Percentiles rank a stretch among this genome's conserved stretches.
Evolutionary conservation across 1,140 invertebrate genomes (phyloP).

Genomic region (Alviniconcha marisindica): DNA sequence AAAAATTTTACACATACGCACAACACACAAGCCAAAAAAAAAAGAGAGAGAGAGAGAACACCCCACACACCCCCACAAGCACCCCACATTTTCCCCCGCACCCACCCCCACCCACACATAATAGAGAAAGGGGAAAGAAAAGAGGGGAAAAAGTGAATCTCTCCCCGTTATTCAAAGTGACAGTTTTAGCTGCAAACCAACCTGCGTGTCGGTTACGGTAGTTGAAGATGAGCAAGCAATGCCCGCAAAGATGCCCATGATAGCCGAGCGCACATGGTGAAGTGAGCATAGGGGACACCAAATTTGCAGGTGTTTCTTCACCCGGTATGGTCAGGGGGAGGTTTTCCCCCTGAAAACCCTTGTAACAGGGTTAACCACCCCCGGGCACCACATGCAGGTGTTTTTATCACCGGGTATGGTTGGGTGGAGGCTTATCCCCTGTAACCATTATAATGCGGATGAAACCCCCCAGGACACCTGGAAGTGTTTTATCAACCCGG

Average conservation of each 20-base stretch:
- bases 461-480: no score
- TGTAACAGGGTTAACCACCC: no score
- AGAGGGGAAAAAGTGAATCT: no score
- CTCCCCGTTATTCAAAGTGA: no score
- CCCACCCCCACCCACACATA: no score
- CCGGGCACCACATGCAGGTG: no score
- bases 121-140: no score
- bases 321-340: slow-evolving; percentile 95
- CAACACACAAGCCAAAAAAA: no score
- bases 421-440: background rate
- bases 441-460: background rate
- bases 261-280: slow-evolving; percentile 91
- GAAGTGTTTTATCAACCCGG: no score
- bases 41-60: no score
- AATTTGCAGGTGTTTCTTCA: slow-evolving; percentile 81
- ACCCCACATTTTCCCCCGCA: background rate
- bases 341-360: slow-evolving; percentile 84
- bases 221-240: slow-evolving; percentile 92
- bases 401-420: background rate
- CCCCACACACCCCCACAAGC: background rate
- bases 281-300: slow-evolving; percentile 90
- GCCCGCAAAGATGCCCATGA: slow-evolving; percentile 89
- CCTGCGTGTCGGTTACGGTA: slow-evolving; percentile 93
- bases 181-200: slow-evolving; percentile 75
- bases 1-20: no score